Percentiles rank a stretch among this genome's conserved stretches.
These are phyloP conservation scores for Mellivora capensis DNA, from an alignment of 2,113 vertebrate species.

Conservation along the genomic window DNA sequence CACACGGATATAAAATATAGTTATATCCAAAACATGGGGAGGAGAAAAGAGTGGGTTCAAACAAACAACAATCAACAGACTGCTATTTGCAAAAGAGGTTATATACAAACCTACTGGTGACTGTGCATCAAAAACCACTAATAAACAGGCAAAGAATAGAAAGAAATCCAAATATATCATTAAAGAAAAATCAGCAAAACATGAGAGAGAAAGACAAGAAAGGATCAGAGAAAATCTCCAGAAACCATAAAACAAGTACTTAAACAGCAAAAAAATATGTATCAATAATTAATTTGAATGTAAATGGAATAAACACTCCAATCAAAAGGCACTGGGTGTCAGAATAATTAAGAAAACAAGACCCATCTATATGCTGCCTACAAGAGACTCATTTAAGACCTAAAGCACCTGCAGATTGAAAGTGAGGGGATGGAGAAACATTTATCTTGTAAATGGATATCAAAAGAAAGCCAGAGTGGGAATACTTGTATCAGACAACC, in stretches of 20 bases:
- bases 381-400: neutral
- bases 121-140: neutral
- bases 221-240: neutral
- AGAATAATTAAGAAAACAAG: neutral
- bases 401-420: neutral
- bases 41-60: neutral
- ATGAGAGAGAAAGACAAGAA: neutral
- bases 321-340: neutral
- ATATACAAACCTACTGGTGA: neutral
- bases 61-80: neutral
- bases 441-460: neutral
- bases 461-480: neutral
- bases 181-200: neutral
- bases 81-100: neutral
- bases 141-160: neutral
- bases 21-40: neutral
- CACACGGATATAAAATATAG: neutral
- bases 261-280: neutral
- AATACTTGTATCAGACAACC: neutral
- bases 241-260: neutral
- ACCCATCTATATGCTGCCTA: neutral
- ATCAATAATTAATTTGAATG: neutral
- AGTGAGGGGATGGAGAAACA: neutral
- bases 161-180: neutral
- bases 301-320: neutral